These are phyloP conservation scores for Nineta flava DNA, from an alignment of 2,888 invertebrate species.

Conservation along the genomic window DNA sequence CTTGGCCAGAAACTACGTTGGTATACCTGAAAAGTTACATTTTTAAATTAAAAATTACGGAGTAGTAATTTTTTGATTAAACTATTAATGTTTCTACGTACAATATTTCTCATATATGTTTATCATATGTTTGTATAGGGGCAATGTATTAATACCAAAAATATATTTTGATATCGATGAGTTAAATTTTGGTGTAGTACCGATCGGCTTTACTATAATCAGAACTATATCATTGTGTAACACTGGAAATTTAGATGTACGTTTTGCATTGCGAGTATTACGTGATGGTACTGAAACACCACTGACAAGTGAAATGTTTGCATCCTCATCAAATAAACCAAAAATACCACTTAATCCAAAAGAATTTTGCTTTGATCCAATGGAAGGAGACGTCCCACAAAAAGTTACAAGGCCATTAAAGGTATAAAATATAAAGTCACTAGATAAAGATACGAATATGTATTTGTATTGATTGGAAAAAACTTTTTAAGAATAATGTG, in stretches of 20 bases:
- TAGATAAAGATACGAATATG: too few species aligned
- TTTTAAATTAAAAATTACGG: too few species aligned
- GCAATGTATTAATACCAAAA: conserved; percentile 41
- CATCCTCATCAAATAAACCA: conserved; percentile 26
- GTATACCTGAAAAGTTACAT: too few species aligned
- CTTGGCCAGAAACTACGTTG: too few species aligned
- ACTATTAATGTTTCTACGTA: too few species aligned
- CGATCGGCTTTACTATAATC: conserved; percentile 37
- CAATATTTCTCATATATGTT: too few species aligned
- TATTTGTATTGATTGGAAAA: too few species aligned
- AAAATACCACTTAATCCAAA: conserved; percentile 31
- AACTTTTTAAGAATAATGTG: too few species aligned
- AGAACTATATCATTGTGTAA: conserved; percentile 34
- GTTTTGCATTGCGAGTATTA: conserved; percentile 30
- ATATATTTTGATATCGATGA: conserved; percentile 33
- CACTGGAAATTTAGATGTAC: conserved; percentile 36
- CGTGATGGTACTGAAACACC: conserved; percentile 38
- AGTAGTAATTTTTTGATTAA: too few species aligned
- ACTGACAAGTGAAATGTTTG: conserved; percentile 31
- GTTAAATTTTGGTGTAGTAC: conserved; percentile 38
- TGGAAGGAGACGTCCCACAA: conserved; percentile 30
- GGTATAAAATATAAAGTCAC: conserved; percentile 23
- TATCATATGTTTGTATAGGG: conserved; percentile 36
- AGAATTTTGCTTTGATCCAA: conserved; percentile 36
- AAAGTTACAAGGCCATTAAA: conserved; percentile 28